Percentiles rank a stretch among this genome's conserved stretches.
Conservation (phyloP, 2,888 invertebrate species). For the Tachina lurida region DNA sequence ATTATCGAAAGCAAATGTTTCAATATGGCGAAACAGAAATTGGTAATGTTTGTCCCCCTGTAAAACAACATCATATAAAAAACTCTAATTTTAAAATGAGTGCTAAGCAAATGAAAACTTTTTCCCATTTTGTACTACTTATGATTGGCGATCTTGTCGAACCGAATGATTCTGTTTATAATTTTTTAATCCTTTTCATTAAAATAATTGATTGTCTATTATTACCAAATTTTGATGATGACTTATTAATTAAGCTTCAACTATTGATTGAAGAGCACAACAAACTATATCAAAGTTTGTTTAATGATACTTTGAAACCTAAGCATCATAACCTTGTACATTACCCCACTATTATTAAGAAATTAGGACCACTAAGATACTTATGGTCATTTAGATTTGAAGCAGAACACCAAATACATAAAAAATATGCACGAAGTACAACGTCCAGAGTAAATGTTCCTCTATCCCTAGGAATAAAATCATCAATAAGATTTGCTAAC, state of each 20-base stretch:
- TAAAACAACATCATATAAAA: conserved; percentile 59
- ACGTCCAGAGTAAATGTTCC: conserved; percentile 66
- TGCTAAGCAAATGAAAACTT: conserved; percentile 60
- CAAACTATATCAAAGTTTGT: conserved; percentile 47
- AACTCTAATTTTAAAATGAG: conserved; percentile 62
- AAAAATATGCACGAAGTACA: conserved; percentile 56
- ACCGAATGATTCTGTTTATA: conserved; percentile 48
- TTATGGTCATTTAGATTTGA: conserved; percentile 64
- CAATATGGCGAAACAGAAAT: conserved; percentile 47
- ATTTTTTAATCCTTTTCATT: conserved; percentile 40
- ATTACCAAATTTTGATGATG: conserved; percentile 50
- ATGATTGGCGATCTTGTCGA: conserved; percentile 61
- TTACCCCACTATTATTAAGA: conserved; percentile 47
- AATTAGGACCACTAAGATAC: conserved; percentile 58
- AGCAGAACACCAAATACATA: conserved; percentile 64
- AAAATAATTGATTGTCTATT: conserved; percentile 59
- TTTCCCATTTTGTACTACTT: conserved; percentile 54
- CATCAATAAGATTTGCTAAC: conserved; percentile 61
- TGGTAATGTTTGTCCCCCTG: conserved; percentile 39
- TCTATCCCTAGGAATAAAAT: conserved; percentile 63
- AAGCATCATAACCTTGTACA: conserved; percentile 64
- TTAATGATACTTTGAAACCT: conserved; percentile 62
- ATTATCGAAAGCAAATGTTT: conserved; percentile 52
- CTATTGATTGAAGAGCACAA: conserved; percentile 57
- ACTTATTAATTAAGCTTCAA: conserved; percentile 35